phyloP scores from a whole-genome alignment of 92 coral and sea anemone species.

The Ricordea florida region DNA sequence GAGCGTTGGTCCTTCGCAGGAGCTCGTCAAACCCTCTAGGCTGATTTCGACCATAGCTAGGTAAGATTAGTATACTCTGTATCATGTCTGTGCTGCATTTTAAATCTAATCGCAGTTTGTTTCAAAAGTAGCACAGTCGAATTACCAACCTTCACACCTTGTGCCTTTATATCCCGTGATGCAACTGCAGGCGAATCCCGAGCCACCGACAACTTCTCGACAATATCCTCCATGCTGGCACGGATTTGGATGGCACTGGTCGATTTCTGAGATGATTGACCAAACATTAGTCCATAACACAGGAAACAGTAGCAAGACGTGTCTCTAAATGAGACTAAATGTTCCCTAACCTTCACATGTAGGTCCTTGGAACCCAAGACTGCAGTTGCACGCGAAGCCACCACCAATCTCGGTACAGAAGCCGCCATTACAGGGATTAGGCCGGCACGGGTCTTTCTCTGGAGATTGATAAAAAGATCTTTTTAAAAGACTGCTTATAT shows the following conservation, averaged over 20 bases:
- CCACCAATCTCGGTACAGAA: slow-evolving; percentile 83
- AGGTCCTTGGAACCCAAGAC: slow-evolving; percentile 81
- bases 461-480: background rate
- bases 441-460: slow-evolving; percentile 95
- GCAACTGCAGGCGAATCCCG: slow-evolving; percentile 89
- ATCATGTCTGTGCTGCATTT: background rate
- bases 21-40: too few relatives aligned
- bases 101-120: background rate
- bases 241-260: slow-evolving; percentile 95
- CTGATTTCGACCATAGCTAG: too few relatives aligned
- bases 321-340: background rate
- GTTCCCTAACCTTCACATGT: slow-evolving; percentile 74
- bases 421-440: slow-evolving; percentile 89
- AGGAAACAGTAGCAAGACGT: background rate
- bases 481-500: background rate
- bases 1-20: too few relatives aligned
- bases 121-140: too few relatives aligned
- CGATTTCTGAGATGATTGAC: slow-evolving; percentile 50
- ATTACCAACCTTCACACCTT: slow-evolving; percentile 71
- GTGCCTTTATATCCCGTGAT: slow-evolving; percentile 80
- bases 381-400: slow-evolving; percentile 89
- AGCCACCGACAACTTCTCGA: slow-evolving; percentile 81
- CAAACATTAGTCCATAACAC: background rate
- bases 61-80: too few relatives aligned
- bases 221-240: slow-evolving; percentile 89